These are phyloP conservation scores for Anoura caudifer DNA, from an alignment of 2,113 vertebrate species.

Conservation along the genomic window DNA sequence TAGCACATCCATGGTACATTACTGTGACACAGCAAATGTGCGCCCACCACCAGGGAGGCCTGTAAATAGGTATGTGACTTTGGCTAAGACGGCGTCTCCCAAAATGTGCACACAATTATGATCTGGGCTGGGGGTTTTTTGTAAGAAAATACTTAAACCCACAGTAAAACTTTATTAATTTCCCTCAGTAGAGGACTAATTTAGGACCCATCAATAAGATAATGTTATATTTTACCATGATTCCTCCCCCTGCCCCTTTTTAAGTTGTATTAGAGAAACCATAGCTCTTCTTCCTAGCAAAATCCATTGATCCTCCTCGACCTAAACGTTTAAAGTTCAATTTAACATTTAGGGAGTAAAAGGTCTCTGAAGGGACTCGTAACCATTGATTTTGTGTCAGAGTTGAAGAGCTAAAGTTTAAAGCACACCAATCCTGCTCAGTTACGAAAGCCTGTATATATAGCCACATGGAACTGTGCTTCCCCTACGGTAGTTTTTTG, in stretches of 20 bases:
- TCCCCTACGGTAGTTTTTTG: constrained; percentile 62
- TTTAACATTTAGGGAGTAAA: constrained; percentile 98
- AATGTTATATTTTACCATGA: constrained; percentile 88
- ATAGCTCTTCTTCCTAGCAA: constrained; percentile 81
- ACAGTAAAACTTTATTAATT: constrained; percentile 80
- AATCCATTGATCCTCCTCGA: constrained; percentile 93
- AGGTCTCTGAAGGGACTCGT: constrained; percentile 94
- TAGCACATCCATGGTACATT: fast-evolving
- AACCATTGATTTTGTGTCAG: constrained; percentile 98
- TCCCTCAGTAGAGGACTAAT: constrained; percentile 83
- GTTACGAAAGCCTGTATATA: constrained; percentile 72
- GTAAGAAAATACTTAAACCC: constrained; percentile 54
- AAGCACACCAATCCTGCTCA: constrained; percentile 82
- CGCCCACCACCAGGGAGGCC: background rate
- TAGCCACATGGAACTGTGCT: constrained; percentile 70
- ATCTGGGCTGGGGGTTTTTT: background rate
- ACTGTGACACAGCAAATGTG: background rate
- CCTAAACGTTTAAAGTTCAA: constrained; percentile 98
- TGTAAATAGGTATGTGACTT: background rate
- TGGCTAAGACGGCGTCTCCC: background rate
- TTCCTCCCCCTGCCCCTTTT: constrained; percentile 51
- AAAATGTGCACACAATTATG: background rate
- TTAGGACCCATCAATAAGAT: constrained; percentile 87
- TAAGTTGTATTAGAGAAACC: constrained; percentile 71
- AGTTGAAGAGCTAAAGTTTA: constrained; percentile 90